phyloP scores from a whole-genome alignment of 1,140 invertebrate genomes.

The Proctacanthus coquilletti region DNA sequence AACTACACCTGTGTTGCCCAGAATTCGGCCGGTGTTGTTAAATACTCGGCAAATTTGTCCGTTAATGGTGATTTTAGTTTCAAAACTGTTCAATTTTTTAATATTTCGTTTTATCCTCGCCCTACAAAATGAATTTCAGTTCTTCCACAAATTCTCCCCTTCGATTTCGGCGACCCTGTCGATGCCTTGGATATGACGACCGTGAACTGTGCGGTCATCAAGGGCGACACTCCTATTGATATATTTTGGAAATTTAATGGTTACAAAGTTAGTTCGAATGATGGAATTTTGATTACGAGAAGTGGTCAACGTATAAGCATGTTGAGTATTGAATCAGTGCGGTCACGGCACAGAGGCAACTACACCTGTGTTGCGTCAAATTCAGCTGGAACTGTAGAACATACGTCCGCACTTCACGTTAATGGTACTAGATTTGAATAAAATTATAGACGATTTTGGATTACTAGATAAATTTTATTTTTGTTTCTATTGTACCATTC shows the following conservation, averaged over 20 bases:
- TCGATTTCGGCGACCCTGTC: conserved; percentile 33
- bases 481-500: neutral
- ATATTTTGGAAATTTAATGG: conserved; percentile 49
- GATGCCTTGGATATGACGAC: conserved; percentile 37
- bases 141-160: conserved; percentile 33
- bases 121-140: conserved; percentile 19
- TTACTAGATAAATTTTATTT: neutral
- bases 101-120: neutral
- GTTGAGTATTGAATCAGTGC: conserved; percentile 41
- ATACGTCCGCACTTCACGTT: conserved; percentile 35
- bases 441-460: neutral
- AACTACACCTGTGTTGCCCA: conserved; percentile 56
- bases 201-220: conserved; percentile 39
- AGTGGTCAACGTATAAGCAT: conserved; percentile 35
- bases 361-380: conserved; percentile 45
- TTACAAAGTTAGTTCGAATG: conserved; percentile 9
- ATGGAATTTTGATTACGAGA: conserved; percentile 20
- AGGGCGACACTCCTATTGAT: conserved; percentile 45
- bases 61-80: conserved; percentile 39
- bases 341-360: conserved; percentile 32
- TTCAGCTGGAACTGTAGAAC: conserved; percentile 33
- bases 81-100: neutral
- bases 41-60: conserved; percentile 47
- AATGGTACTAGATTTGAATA: conserved; percentile 37
- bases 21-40: conserved; percentile 55